Evolutionary conservation across 2,888 invertebrate species (phyloP).

Genomic region (Theristus sp.): DNA sequence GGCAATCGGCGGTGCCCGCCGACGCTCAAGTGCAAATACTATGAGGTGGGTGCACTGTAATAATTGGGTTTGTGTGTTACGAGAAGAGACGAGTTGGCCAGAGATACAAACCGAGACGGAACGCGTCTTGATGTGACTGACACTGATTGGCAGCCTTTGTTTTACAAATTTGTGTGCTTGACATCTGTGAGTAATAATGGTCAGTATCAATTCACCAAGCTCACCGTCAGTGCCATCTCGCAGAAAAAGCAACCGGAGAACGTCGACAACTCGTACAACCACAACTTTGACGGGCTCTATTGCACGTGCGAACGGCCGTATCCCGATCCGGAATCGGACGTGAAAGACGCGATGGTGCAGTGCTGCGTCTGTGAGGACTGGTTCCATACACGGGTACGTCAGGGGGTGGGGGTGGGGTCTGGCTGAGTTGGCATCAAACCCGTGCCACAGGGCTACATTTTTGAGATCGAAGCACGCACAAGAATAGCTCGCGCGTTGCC

Average conservation of each 20-base stretch:
- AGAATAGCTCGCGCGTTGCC: no score
- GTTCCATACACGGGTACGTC: constrained; percentile 56
- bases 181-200: no score
- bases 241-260: constrained; percentile 47
- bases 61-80: background rate
- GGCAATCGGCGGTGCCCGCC: constrained; percentile 42
- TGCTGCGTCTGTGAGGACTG: constrained; percentile 93
- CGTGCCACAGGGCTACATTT: no score
- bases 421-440: no score
- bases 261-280: constrained; percentile 42
- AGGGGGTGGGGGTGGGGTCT: no score
- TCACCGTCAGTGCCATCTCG: constrained; percentile 1
- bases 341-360: constrained; percentile 71
- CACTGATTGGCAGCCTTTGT: background rate
- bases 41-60: background rate
- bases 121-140: background rate
- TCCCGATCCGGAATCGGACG: constrained; percentile 55
- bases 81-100: background rate
- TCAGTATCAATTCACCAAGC: no score
- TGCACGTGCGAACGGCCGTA: constrained; percentile 79
- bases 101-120: background rate
- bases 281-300: constrained; percentile 74
- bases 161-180: constrained; percentile 15
- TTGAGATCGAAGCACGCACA: no score
- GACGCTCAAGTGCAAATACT: background rate